Base-by-base conservation (phyloP, 1,140 invertebrate species). In the Bombus polaris region DNA sequence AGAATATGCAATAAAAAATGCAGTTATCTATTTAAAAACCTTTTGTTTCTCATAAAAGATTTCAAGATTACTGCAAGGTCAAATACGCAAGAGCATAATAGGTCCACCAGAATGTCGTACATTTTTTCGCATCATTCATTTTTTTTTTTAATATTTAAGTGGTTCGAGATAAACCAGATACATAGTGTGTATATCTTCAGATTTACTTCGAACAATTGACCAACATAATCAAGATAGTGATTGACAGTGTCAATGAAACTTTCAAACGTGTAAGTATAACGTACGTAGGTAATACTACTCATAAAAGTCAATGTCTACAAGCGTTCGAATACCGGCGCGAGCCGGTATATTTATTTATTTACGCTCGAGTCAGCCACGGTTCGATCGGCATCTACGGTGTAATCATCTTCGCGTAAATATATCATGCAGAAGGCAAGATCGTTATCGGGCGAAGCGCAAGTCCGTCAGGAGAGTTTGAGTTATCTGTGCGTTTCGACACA, bases 401-500 rank as follows among this genome's bases (percentile, higher is more conserved):
- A 53, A 68, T 74, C 59, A 57, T 66, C 28, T 6, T 22, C 15
- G 39, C 39, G 47, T 22, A 65, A 74, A 37, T 39, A 35, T 28
- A 53, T 39, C 57, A n/a, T 22, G 9, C 35, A 75, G 66, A 37
- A 68, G 35, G 6, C 18, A 68, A 32, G 35, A 15, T 68, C 15
- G 15, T 66, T 66, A 37, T 18, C 28, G 2, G 32, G 5, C 28
- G 28, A 47, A 2, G 35, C 8, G 37, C 12, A 78, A 13, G 18
- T 47, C n/a, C 74, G 25, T 9, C 9, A 57, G 9, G 9, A 22
- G 13, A 35, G 8, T 3, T 4, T 1, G 22, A n/a, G 35, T 83
- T 83, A 77, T 83, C 81, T 83, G 1, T 53, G 15, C n/a, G 18
- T 53, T 53, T 22, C 47, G 57, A 62, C 32, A 42, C 37, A 35